Base-by-base conservation (phyloP, 2,113 vertebrate genomes). In the Melozone crissalis region DNA sequence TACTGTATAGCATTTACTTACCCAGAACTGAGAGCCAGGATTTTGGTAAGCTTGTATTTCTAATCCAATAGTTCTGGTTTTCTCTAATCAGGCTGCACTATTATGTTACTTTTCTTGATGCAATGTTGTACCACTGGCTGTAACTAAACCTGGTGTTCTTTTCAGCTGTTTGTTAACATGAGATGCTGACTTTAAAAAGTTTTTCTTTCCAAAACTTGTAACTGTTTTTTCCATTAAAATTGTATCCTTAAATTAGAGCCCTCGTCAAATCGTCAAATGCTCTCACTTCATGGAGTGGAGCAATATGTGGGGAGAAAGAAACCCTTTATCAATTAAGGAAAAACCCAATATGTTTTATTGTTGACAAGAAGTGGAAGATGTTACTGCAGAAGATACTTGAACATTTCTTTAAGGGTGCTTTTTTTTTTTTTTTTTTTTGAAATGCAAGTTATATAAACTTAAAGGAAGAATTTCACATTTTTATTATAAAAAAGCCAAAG, bases 31-130 rank as follows among this genome's bases (percentile, higher is more conserved):
- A 79, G 68, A 35, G 23, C 13, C 47, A 22, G 81, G 65, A 88
- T 93, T 96, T 94, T 84, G 59, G 35, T 73, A 69, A 93, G 15
- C 21, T 90, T 39, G 7, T 57, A 27, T 78, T 93, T 96, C 66
- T 90, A 85, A 76, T 89, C 80, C 28, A 39, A 57, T 39, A 46
- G 39, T 86, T 33, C 54, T 92, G 89, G 73, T 57, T 90, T 84
- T 77, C 76, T 69, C n/a, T 91, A 71, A 85, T 73, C 61, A 85
- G 71, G 20, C 21, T 47, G 69, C 22, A 35, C 87, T 97, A 8
- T 93, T 77, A 14, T 15, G 51, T 91, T 96, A 79, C 89, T 94
- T 77, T 91, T 62, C 68, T 71, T 65, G 62, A 66, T 84, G 68
- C 41, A 63, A 2, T 51, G 7, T 75, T 93, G 67, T 67, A 39